These are phyloP conservation scores for Aphaenogaster floridana DNA, from an alignment of 1,140 invertebrate species.

Conservation along the genomic window DNA sequence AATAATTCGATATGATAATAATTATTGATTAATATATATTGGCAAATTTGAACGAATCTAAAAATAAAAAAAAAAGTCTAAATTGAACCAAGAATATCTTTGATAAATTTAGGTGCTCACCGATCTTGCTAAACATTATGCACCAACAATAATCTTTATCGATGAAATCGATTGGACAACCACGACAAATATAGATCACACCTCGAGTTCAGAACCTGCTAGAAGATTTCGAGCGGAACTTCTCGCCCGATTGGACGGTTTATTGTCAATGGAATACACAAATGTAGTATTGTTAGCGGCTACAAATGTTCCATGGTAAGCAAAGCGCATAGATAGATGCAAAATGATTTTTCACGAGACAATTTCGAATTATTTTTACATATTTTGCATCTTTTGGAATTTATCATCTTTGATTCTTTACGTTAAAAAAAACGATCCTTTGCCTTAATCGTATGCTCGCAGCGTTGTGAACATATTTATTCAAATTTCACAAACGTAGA, in stretches of 20 bases:
- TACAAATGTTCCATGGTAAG: constrained; percentile 96
- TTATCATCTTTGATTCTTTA: background rate
- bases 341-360: background rate
- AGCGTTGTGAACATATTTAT: background rate
- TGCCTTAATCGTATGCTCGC: background rate
- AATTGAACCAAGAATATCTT: background rate
- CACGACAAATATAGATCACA: constrained; percentile 88
- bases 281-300: constrained; percentile 94
- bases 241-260: constrained; percentile 96
- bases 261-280: constrained; percentile 86
- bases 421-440: background rate
- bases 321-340: background rate
- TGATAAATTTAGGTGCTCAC: constrained; percentile 90
- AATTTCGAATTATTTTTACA: background rate
- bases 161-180: constrained; percentile 98
- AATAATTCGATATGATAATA: background rate
- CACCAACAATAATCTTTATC: constrained; percentile 98
- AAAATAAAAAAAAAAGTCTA: background rate
- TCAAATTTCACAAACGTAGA: background rate
- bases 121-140: constrained; percentile 95
- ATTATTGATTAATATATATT: background rate
- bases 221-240: constrained; percentile 97
- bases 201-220: constrained; percentile 95
- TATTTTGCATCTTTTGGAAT: background rate
- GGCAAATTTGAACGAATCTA: background rate